phyloP scores from a whole-genome alignment of 2,888 invertebrate species.

The Cecidostiba fungosa region DNA sequence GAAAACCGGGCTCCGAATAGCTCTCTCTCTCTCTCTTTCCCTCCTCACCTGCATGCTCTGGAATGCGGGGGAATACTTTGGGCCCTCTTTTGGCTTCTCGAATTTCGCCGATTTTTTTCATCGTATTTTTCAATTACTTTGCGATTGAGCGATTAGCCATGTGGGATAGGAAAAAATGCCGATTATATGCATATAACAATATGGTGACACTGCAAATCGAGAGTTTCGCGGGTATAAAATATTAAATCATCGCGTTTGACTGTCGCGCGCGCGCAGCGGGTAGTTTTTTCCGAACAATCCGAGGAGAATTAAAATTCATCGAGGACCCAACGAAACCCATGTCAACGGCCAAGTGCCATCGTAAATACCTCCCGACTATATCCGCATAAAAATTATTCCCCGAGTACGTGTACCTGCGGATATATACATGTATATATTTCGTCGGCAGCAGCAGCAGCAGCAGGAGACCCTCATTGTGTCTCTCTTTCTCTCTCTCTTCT shows the following conservation, averaged over 20 bases:
- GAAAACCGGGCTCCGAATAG: slow-evolving; percentile 63
- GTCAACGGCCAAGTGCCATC: slow-evolving; percentile 79
- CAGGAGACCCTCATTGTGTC: slow-evolving; percentile 61
- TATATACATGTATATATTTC: slow-evolving; percentile 66
- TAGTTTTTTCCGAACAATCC: slow-evolving; percentile 43
- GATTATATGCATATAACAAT: too few relatives aligned
- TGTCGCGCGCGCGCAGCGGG: slow-evolving; percentile 79
- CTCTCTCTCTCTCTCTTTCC: neutral
- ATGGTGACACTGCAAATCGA: too few relatives aligned
- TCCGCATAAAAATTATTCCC: slow-evolving; percentile 77
- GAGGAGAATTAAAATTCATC: slow-evolving; percentile 79
- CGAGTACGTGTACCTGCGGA: slow-evolving; percentile 67
- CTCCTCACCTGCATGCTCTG: slow-evolving; percentile 16
- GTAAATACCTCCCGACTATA: slow-evolving; percentile 75
- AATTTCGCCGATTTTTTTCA: neutral
- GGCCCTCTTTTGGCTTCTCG: neutral
- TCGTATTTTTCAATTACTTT: neutral
- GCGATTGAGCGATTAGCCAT: slow-evolving; percentile 3
- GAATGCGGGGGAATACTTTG: slow-evolving; percentile 18
- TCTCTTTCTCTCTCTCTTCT: neutral
- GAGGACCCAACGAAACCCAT: slow-evolving; percentile 77
- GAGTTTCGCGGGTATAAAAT: slow-evolving; percentile 71
- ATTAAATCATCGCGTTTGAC: slow-evolving; percentile 79
- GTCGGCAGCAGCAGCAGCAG: slow-evolving; percentile 60
- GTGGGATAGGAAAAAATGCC: neutral